Evolutionary conservation across 2,888 invertebrate species (phyloP), one percentile per base, ranked within the genome.

Genomic region (Stramonita haemastoma): DNA sequence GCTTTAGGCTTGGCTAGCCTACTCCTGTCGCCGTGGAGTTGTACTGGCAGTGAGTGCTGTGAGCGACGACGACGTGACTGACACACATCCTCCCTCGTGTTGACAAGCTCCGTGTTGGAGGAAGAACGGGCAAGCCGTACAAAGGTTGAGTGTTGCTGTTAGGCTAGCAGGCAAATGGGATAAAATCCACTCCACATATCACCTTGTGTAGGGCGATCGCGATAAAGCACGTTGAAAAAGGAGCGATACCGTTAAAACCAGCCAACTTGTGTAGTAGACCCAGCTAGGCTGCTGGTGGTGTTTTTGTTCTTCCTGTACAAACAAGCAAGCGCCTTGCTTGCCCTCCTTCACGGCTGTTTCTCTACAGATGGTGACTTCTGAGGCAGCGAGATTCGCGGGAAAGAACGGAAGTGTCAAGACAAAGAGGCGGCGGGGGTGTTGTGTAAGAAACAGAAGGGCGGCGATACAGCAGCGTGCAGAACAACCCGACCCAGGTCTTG

Each of bases 401-500:
- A 86, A 66, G 34, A 22, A 56, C 11, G 34, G 26, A 60, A 66
- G 29, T 79, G 34, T 32, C 32, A 79, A 79, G 77, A 79, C 77
- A 77, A 77, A 29, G 73, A 73, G 77, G 34, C 77, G 77, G 77
- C 77, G 77, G 29, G 91, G 19, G 90, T 91, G 32, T 92, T 93
- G 91, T 91, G 91, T 90, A 93, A 94, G 81, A 79, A 46, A 46
- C 36, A 46, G 34, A 6, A 46, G 22, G 26, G 11, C 36, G 26
- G 11, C 36, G 81, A 83, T 26, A 11, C 36, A 83, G 29, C 36
- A 83, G 29, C 81, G 81, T 46, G 81, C 81, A 19, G 17, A 19
- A 22, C 36, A 13, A 46, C 46, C 19, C 5, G n/a, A 83, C 36
- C 36, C 26, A 22, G 81, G 34, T 13, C 81, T 46, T 8, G 81